These are phyloP conservation scores for Conistra vaccinii DNA, from an alignment of 2,888 invertebrate species.

Conservation along the genomic window DNA sequence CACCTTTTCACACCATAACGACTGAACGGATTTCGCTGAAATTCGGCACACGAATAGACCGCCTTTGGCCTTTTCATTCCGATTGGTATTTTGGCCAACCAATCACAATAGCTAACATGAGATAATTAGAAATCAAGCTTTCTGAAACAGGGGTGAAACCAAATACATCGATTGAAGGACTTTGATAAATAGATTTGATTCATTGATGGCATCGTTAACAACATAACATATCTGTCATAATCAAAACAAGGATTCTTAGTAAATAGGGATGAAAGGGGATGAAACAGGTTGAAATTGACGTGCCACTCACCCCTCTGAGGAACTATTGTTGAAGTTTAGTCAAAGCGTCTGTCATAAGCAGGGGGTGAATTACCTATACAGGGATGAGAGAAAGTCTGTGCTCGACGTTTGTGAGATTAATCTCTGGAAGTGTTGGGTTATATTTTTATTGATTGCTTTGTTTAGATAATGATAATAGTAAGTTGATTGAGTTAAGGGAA, in stretches of 20 bases:
- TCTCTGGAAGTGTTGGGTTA: slow-evolving; percentile 26
- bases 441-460: slow-evolving; percentile 43
- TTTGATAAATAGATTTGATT: slow-evolving; percentile 3
- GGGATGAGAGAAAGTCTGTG: slow-evolving; percentile 41
- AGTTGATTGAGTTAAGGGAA: background rate
- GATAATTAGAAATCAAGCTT: background rate
- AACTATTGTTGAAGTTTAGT: slow-evolving; percentile 68
- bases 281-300: slow-evolving; percentile 62
- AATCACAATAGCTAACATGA: background rate
- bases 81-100: background rate
- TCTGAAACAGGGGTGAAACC: too few species aligned
- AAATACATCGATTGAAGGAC: background rate
- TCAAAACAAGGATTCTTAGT: slow-evolving; percentile 33
- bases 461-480: background rate
- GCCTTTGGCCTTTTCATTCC: background rate
- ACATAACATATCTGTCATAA: slow-evolving; percentile 11
- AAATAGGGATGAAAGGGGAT: slow-evolving; percentile 42
- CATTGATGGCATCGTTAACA: slow-evolving; percentile 13
- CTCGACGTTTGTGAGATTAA: slow-evolving; percentile 43
- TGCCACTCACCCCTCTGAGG: slow-evolving; percentile 63
- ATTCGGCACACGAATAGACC: too few species aligned
- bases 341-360: slow-evolving; percentile 67
- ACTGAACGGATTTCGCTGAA: too few species aligned
- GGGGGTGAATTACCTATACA: slow-evolving; percentile 42
- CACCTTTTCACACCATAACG: too few species aligned